Evolutionary conservation across 1,140 invertebrate genomes (phyloP).

Genomic region (Bilobella aurantiaca): DNA sequence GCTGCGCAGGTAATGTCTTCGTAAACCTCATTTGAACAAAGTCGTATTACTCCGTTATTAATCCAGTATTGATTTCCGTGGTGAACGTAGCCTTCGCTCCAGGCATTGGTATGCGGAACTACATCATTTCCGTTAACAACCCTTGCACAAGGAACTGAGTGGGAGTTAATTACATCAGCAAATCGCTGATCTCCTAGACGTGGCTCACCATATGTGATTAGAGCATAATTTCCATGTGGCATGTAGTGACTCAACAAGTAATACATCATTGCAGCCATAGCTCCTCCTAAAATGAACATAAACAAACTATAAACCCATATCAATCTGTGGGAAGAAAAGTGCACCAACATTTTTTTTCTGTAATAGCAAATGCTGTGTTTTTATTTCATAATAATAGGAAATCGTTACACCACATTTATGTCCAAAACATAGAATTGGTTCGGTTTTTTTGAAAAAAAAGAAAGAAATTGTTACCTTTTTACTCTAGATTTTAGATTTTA

Average conservation of each 20-base stretch:
- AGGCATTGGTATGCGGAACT: not conserved
- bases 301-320: too few relatives aligned
- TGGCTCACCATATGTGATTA: not conserved
- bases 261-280: not conserved
- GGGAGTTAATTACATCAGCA: not conserved
- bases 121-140: not conserved
- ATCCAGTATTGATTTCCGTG: not conserved
- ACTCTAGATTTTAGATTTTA: too few relatives aligned
- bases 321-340: too few relatives aligned
- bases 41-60: not conserved
- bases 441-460: too few relatives aligned
- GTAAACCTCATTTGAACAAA: not conserved
- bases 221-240: not conserved
- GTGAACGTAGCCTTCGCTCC: not conserved
- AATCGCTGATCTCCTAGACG: not conserved
- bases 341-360: too few relatives aligned
- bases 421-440: too few relatives aligned
- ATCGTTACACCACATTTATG: too few relatives aligned
- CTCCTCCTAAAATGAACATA: not conserved
- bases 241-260: not conserved
- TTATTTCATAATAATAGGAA: too few relatives aligned
- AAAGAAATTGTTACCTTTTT: too few relatives aligned
- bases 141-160: not conserved
- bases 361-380: too few relatives aligned
- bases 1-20: not conserved